Conservation (phyloP, 2,113 vertebrate genomes). For the Gopherus evgoodei region DNA sequence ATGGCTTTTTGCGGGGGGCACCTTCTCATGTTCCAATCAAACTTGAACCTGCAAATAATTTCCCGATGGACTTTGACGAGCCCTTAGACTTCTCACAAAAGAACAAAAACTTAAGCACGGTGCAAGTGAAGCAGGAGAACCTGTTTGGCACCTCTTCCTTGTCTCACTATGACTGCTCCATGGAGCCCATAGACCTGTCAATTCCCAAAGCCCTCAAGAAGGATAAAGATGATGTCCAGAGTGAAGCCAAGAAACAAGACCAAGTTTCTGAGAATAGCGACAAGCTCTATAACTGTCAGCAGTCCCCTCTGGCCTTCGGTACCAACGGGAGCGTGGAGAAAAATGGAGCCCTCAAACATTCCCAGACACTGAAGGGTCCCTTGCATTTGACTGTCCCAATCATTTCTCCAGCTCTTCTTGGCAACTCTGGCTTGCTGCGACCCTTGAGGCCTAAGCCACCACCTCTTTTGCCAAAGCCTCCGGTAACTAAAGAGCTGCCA, state of each 20-base stretch:
- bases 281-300: slow-evolving; percentile 65
- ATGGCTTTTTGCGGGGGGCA: slow-evolving; percentile 49
- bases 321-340: slow-evolving; percentile 76
- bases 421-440: slow-evolving; percentile 75
- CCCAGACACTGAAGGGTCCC: slow-evolving; percentile 79
- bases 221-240: slow-evolving; percentile 72
- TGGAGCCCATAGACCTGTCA: slow-evolving; percentile 97
- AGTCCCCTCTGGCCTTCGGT: slow-evolving; percentile 65
- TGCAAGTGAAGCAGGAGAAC: slow-evolving; percentile 87
- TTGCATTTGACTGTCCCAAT: slow-evolving; percentile 86
- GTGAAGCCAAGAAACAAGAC: slow-evolving; percentile 80
- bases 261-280: slow-evolving; percentile 53
- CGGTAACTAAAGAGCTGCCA: slow-evolving; percentile 86
- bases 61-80: slow-evolving; percentile 85
- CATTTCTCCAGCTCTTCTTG: slow-evolving; percentile 78
- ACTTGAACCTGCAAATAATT: slow-evolving; percentile 81
- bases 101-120: slow-evolving; percentile 75
- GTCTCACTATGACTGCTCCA: slow-evolving; percentile 79
- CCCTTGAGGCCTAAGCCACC: slow-evolving; percentile 88
- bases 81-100: slow-evolving; percentile 96
- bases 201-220: slow-evolving; percentile 85
- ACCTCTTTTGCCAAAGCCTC: slow-evolving; percentile 93
- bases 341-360: slow-evolving; percentile 49
- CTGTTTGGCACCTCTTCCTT: slow-evolving; percentile 70
- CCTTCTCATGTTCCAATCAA: slow-evolving; percentile 79